Conservation (phyloP, 2,888 invertebrate genomes). For the Nipponacmea schrenckii region DNA sequence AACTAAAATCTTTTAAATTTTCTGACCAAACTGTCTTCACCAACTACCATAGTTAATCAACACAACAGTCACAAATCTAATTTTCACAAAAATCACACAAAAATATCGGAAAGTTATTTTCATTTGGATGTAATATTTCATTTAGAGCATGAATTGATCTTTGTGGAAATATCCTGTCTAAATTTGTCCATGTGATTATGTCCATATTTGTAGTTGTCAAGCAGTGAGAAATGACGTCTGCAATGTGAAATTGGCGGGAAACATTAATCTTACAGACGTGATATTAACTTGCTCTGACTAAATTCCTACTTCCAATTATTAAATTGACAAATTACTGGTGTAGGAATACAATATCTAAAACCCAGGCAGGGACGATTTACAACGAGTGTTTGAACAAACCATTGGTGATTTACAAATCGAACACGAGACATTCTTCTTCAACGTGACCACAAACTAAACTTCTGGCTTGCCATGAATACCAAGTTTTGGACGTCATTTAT, state of each 20-base stretch:
- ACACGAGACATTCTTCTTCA: slow-evolving; percentile 14
- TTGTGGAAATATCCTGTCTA: too few species aligned
- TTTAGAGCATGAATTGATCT: neutral
- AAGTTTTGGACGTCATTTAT: slow-evolving; percentile 21
- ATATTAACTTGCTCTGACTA: neutral
- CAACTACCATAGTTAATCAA: too few species aligned
- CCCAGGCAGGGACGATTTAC: neutral
- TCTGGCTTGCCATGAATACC: slow-evolving; percentile 6
- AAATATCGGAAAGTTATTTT: too few species aligned
- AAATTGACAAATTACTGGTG: slow-evolving; percentile 2
- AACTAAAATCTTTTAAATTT: too few species aligned
- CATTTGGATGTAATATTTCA: too few species aligned
- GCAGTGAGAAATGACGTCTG: neutral
- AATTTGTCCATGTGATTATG: neutral
- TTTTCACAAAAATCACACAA: too few species aligned
- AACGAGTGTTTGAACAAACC: neutral
- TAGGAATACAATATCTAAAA: neutral
- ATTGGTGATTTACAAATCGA: neutral
- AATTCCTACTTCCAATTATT: neutral
- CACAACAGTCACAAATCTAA: too few species aligned
- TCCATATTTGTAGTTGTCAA: neutral
- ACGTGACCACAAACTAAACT: slow-evolving; percentile 17
- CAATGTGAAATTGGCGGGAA: neutral
- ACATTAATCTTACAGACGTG: slow-evolving; percentile 1
- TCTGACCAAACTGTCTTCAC: too few species aligned